Base-by-base conservation (phyloP, 2,113 vertebrate genomes). In the Nannospalax galili region DNA sequence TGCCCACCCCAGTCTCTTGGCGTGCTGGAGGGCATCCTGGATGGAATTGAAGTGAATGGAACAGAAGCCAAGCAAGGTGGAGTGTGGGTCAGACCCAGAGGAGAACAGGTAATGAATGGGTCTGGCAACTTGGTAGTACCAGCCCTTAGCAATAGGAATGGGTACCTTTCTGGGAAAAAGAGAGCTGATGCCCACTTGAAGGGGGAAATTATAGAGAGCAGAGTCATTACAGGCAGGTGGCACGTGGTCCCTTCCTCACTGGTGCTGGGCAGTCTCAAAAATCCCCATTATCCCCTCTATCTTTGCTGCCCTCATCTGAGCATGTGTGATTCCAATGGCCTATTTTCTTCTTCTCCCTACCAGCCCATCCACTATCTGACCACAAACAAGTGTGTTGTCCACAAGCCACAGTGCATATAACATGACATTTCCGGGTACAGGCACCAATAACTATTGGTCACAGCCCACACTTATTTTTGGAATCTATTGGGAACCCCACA, bases 11-110 rank as follows among this genome's bases (percentile, higher is more conserved):
- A 98, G 97, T 98, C 97, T 98, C 98, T 98, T 97, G 97, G 97
- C 96, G 97, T 97, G 97, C 98, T 98, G 98, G 97, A 98, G 97
- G 97, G 97, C 97, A 97, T 98, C 98, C 98, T 98, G 98, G 98
- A 99, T 99, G 98, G 98, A 98, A 98, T 98, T 98, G 98, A 98
- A 98, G 98, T 99, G 98, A 99, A 99, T 99, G 98, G 98, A 98
- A 98, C 98, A 98, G 98, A 98, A 98, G 98, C 98, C 98, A 98
- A 98, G 98, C 98, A 98, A 98, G 98, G 98, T 98, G 98, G 98
- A 98, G 98, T 98, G 98, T 97, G 98, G 98, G 98, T 98, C 98
- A 96, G 98, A 99, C 98, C 98, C 98, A 98, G 98, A 99, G 98
- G 98, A 99, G 97, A 98, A 97, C 98, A 98, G 98, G 98, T 99